Percentiles rank a stretch among this genome's conserved stretches.
Evolutionary conservation across 1,140 invertebrate genomes (phyloP).

Genomic region (Hypothenemus hampei): DNA sequence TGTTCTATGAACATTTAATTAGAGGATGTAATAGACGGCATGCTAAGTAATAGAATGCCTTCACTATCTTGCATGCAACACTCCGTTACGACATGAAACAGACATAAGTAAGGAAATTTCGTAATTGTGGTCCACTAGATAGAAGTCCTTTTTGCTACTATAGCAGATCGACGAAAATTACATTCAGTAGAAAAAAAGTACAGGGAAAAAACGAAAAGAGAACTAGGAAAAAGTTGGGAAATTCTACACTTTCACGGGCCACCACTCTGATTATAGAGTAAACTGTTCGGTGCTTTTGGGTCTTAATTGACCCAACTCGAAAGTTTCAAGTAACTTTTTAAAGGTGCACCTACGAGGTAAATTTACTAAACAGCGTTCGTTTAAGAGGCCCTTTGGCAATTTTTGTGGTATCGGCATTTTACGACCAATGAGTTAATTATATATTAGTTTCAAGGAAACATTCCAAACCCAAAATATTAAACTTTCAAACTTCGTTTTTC

Average conservation of each 20-base stretch:
- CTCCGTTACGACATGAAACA: neutral
- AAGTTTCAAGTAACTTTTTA: conserved; percentile 26
- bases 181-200: neutral
- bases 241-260: conserved; percentile 22
- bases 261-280: conserved; percentile 26
- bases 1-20: neutral
- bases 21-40: neutral
- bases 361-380: conserved; percentile 21
- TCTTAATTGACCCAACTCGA: conserved; percentile 20
- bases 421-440: too few species aligned
- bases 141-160: too few species aligned
- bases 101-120: neutral
- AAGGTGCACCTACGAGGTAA: conserved; percentile 24
- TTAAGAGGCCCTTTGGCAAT: conserved; percentile 13
- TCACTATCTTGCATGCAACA: conserved; percentile 1
- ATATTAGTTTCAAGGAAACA: too few species aligned
- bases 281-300: conserved; percentile 19
- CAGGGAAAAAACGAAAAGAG: neutral
- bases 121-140: neutral
- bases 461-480: too few species aligned
- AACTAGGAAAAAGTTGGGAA: conserved; percentile 14
- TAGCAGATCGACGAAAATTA: too few species aligned
- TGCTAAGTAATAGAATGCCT: neutral
- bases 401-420: too few species aligned
- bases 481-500: too few species aligned